phyloP scores from a whole-genome alignment of 2,113 vertebrate genomes.

The human region DNA sequence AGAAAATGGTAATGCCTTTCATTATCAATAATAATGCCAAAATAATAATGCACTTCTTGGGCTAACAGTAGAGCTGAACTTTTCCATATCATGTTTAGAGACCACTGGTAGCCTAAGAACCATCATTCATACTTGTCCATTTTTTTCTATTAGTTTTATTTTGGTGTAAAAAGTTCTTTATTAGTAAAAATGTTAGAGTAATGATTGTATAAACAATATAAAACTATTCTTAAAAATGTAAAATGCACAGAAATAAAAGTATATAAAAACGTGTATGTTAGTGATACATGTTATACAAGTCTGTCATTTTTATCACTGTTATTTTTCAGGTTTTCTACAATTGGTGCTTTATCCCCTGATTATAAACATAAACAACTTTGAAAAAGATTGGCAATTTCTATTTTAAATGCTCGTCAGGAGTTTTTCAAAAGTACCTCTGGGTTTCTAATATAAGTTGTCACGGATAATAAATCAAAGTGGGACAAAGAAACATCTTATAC shows the following conservation, averaged over 20 bases:
- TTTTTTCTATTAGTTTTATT: background rate
- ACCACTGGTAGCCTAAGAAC: background rate
- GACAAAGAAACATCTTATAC: conserved; percentile 50
- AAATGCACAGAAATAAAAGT: background rate
- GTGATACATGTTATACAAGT: background rate
- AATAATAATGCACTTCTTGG: background rate
- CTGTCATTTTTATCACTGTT: background rate
- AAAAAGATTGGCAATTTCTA: conserved; percentile 32
- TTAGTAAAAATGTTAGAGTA: conserved; percentile 19
- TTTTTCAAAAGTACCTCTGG: conserved; percentile 52
- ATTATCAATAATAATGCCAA: background rate
- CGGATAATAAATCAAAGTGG: conserved; percentile 67
- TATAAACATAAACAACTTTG: conserved; percentile 40
- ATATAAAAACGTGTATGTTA: background rate
- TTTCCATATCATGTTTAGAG: background rate
- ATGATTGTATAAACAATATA: background rate
- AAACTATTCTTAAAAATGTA: background rate
- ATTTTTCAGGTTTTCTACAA: conserved; percentile 46
- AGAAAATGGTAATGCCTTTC: background rate
- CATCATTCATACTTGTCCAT: background rate
- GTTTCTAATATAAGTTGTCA: conserved; percentile 65
- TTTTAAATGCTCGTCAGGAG: conserved; percentile 64
- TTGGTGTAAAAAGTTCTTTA: background rate
- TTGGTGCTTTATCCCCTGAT: background rate
- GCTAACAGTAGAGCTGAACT: background rate